A percentile compares a stretch with the other conserved stretches of the same genome.
Evolutionary conservation across 2,888 invertebrate species (phyloP).

Genomic region (Pseudanteris insignis): DNA sequence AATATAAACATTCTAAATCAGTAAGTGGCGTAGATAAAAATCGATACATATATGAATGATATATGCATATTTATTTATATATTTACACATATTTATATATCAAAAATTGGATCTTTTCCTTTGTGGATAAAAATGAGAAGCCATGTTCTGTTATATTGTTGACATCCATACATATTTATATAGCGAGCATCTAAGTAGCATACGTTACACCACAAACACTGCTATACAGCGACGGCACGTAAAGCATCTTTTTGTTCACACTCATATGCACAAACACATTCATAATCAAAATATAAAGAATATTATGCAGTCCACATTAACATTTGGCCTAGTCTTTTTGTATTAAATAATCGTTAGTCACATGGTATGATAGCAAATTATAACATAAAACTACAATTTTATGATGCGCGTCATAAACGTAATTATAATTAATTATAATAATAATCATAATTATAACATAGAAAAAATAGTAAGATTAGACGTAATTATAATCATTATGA

Average conservation of each 20-base stretch:
- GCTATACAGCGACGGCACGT: slow-evolving; percentile 29
- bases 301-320: slow-evolving; percentile 31
- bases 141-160: slow-evolving; percentile 37
- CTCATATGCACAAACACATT: slow-evolving; percentile 5
- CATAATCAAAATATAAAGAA: slow-evolving; percentile 12
- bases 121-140: slow-evolving; percentile 26
- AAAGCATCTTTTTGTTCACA: slow-evolving; percentile 15
- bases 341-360: slow-evolving; percentile 48
- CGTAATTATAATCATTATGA: too few relatives aligned
- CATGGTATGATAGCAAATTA: slow-evolving; percentile 45
- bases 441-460: slow-evolving; percentile 4
- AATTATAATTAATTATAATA: too few relatives aligned
- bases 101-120: slow-evolving; percentile 33
- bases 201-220: slow-evolving; percentile 37
- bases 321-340: slow-evolving; percentile 41
- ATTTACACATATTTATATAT: slow-evolving; percentile 29
- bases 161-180: slow-evolving; percentile 41
- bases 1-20: slow-evolving; percentile 47
- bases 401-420: too few relatives aligned
- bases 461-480: too few relatives aligned
- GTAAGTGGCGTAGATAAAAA: slow-evolving; percentile 46
- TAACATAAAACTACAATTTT: slow-evolving; percentile 47
- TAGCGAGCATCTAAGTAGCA: slow-evolving; percentile 42
- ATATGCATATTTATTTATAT: too few relatives aligned
- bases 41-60: too few relatives aligned